Evolutionary conservation across 2,797 vertebrate genomes (phyloP), one percentile per base, ranked within the genome.

Genomic region (Schizothorax lantsangensis): DNA sequence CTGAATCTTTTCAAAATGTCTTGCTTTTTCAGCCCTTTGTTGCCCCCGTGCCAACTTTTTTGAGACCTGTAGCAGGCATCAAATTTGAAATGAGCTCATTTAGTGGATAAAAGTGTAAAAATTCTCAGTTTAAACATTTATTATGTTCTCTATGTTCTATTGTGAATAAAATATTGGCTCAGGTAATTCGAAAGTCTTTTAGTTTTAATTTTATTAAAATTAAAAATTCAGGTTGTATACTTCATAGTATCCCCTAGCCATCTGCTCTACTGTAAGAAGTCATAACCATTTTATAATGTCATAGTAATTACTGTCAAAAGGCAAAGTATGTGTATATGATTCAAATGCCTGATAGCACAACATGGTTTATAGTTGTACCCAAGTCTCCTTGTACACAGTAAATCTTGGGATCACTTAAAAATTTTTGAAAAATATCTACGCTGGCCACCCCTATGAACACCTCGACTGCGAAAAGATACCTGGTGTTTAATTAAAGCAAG

Each of bases 401-500:
- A 19, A 43, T 64, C 8, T 64, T 30, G 15, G 5, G 9, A 45
- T 45, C 43, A 21, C 15, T 12, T 66, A 80, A 12, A 33, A 47
- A 33, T 17, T 21, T 4, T 57, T 80, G 38, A 64, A 80, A 62
- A 64, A 30, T 30, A 47, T 80, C 9, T 11, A 33, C 2, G 5
- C 26, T 0, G 14, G n/a, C 89, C 87, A 88, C 83, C 88, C 59
- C 83, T 91, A 88, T 68, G 79, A 30, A 81, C 23, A 81, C 33
- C 15, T 45, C n/a, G 66, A 38, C 15, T 15, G 14, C 8, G 6
- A 30, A 91, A 89, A 59, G 89, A 91, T 90, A 93, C 90, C 92
- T 93, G 92, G 91, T 94, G 92, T 92, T 92, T 83, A 80, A 87
- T 91, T 73, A 90, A 89, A 91, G 91, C 92, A 91, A 92, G 91